A percentile compares a stretch with the other conserved stretches of the same genome.
Conservation (phyloP, 2,888 invertebrate genomes). For the Muscina levida region DNA sequence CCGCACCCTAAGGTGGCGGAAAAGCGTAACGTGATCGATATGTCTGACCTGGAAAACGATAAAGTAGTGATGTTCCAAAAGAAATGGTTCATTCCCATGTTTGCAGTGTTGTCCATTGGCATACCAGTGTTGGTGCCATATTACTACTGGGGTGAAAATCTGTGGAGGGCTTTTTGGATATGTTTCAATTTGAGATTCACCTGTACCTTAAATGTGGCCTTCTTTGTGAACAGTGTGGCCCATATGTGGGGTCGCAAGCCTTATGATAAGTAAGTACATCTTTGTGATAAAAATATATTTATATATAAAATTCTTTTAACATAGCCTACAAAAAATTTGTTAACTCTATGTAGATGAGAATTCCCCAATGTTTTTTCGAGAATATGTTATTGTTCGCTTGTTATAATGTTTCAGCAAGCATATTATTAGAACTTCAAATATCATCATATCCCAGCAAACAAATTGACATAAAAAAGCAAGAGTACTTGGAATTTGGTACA, state of each 20-base stretch:
- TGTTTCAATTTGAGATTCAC: constrained; percentile 92
- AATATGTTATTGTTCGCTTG: too few species aligned
- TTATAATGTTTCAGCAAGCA: too few species aligned
- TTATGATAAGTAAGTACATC: constrained; percentile 89
- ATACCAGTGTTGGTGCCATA: constrained; percentile 89
- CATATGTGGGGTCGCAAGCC: constrained; percentile 96
- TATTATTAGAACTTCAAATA: too few species aligned
- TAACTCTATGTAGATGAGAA: too few species aligned
- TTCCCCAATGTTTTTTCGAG: too few species aligned
- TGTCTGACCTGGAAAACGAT: constrained; percentile 87
- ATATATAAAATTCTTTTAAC: too few species aligned
- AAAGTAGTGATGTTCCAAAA: constrained; percentile 89
- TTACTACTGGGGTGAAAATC: constrained; percentile 90
- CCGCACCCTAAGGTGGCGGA: constrained; percentile 90
- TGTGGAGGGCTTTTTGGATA: constrained; percentile 90
- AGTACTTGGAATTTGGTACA: too few species aligned
- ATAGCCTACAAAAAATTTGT: too few species aligned
- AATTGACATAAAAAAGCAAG: too few species aligned
- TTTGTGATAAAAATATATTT: too few species aligned
- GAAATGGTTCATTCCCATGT: constrained; percentile 87
- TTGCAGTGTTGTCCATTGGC: constrained; percentile 84
- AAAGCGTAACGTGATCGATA: constrained; percentile 85
- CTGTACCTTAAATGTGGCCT: constrained; percentile 93
- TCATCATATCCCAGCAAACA: too few species aligned
- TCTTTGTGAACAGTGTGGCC: constrained; percentile 96